Conservation (phyloP, 2,797 vertebrate species). For the Siniperca obscura region DNA sequence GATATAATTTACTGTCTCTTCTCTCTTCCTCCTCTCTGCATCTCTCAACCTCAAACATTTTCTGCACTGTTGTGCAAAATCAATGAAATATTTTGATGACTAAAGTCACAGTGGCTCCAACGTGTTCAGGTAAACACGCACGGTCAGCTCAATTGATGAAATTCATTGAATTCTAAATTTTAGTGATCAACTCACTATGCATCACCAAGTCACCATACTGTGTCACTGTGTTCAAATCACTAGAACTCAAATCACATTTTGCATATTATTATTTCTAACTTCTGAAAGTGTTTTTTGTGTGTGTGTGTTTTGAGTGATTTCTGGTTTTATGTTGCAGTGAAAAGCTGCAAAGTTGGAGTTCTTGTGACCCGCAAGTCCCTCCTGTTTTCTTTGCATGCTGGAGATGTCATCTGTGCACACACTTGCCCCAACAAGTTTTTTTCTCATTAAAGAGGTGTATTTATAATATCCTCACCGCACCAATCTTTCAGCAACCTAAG, state of each 20-base stretch:
- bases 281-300: neutral
- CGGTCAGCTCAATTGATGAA: neutral
- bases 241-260: neutral
- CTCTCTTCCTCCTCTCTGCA: neutral
- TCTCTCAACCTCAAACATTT: slow-evolving; percentile 6
- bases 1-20: neutral
- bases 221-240: neutral
- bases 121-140: neutral
- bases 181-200: neutral
- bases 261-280: neutral
- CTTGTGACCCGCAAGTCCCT: neutral
- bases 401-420: slow-evolving; percentile 10
- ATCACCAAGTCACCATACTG: neutral
- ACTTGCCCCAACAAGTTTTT: neutral
- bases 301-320: neutral
- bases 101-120: slow-evolving; percentile 16
- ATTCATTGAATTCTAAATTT: neutral
- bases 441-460: neutral
- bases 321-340: neutral
- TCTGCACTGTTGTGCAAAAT: neutral
- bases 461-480: too few relatives aligned
- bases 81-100: slow-evolving; percentile 4
- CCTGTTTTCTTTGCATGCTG: neutral
- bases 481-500: neutral
- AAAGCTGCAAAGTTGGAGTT: neutral